Evolutionary conservation across 2,888 invertebrate species (phyloP), one percentile per base, ranked within the genome.

Genomic region (Andrena flavipes): DNA sequence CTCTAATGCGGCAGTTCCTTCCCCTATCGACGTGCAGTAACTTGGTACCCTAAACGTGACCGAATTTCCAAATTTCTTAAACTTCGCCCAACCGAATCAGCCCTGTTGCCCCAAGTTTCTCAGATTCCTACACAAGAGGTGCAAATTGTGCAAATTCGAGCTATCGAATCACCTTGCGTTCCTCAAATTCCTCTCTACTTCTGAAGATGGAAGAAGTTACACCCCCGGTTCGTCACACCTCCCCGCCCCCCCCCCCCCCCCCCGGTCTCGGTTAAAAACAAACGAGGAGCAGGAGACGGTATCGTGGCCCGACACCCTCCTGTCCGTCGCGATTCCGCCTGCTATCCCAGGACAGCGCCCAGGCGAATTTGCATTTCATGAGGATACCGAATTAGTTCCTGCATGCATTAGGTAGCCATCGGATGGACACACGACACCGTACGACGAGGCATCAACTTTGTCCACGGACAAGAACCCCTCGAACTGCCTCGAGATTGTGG

Each of bases 301-400:
- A 54, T 54, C 30, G n/a, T n/a, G 30, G 30, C 30, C 13, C 23
- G 48, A 62, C 48, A 33, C 16, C 56, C 20, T 56, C 56, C 60
- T 56, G 56, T 70, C 56, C 26, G 13, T 35, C 69, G 67, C 49
- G 64, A 72, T 70, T 56, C 64, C 59, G 7, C 6, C 42, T 60
- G 64, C 10, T 33, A 62, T 49, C 35, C 33, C 35, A 30, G 30
- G 30, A 30, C 30, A 30, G 5, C 30, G 30, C 5, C 30, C 30
- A 7, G 35, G 13, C 33, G 20, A 69, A 87, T 87, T 85, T 84
- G 87, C 85, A 87, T 87, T 87, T 87, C 87, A 87, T 80, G 87
- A 87, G 85, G 64, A 78, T 74, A 49, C 72, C 65, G 79, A 87
- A 87, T 87, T 87, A 87, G 80, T 85, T 87, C 79, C 80, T 56